phyloP scores from a whole-genome alignment of 2,888 invertebrate species.

The Horisme vitalbata region DNA sequence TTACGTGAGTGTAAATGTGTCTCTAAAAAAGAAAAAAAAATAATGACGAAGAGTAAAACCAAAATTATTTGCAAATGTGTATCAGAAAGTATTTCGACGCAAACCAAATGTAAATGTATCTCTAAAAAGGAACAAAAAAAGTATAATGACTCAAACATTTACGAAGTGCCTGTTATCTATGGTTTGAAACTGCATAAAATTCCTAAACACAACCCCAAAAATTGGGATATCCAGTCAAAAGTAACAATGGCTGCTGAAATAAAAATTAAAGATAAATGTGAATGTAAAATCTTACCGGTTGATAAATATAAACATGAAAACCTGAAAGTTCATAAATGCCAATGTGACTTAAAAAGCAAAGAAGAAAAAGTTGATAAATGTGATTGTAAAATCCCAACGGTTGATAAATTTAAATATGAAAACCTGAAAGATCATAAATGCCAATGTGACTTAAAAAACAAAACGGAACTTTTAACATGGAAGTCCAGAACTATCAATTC shows the following conservation, averaged over 20 bases:
- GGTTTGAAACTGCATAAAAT: conserved; percentile 36
- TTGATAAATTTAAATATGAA: no score
- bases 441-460: conserved; percentile 24
- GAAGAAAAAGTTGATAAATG: no score
- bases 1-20: conserved; percentile 27
- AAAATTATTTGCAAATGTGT: no score
- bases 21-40: no score
- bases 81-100: no score
- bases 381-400: no score
- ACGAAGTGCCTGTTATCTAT: conserved; percentile 48
- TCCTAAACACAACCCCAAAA: conserved; percentile 20
- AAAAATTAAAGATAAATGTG: no score
- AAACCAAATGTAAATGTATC: conserved; percentile 15
- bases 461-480: conserved; percentile 15
- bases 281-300: no score
- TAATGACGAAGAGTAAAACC: no score
- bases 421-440: conserved; percentile 4
- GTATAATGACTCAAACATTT: conserved; percentile 11
- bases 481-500: conserved; percentile 19
- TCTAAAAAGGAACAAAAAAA: neutral
- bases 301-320: neutral
- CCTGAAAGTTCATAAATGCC: conserved; percentile 1
- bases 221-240: conserved; percentile 15
- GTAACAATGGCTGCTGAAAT: conserved; percentile 24
- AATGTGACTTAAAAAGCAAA: conserved; percentile 23